These are phyloP conservation scores for Drosophila takahashii DNA, from an alignment of 1,140 invertebrate genomes.

Conservation along the genomic window DNA sequence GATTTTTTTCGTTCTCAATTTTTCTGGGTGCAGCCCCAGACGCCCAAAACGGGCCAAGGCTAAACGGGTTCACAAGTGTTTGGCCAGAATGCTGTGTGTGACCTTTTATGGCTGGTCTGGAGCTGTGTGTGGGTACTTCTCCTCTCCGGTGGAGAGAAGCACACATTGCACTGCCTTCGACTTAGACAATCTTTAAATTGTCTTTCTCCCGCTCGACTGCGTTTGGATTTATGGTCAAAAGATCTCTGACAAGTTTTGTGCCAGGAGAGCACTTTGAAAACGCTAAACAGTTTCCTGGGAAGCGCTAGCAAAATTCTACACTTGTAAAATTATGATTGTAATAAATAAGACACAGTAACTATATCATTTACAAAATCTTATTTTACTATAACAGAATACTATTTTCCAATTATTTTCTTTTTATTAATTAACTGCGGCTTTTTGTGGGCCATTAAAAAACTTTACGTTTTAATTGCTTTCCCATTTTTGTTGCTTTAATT, in stretches of 20 bases:
- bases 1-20: no score
- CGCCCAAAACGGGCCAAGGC: conserved; percentile 60
- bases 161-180: conserved; percentile 18
- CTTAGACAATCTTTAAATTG: conserved; percentile 63
- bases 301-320: conserved; percentile 22
- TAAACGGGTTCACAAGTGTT: conserved; percentile 64
- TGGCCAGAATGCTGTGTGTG: conserved; percentile 51
- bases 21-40: no score
- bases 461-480: not conserved
- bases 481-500: not conserved
- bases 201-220: conserved; percentile 38
- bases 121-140: conserved; percentile 13
- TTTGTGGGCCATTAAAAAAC: no score
- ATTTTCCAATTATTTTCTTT: no score
- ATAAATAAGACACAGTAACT: no score
- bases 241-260: conserved; percentile 52
- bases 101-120: conserved; percentile 58
- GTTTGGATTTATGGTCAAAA: conserved; percentile 59
- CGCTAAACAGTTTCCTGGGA: conserved; percentile 68
- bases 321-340: not conserved
- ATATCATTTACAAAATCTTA: no score
- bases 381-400: no score
- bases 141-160: conserved; percentile 1
- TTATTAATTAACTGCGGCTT: no score
- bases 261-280: conserved; percentile 53